Evolutionary conservation across 2,888 invertebrate species (phyloP).

Genomic region (Acronicta leporina): DNA sequence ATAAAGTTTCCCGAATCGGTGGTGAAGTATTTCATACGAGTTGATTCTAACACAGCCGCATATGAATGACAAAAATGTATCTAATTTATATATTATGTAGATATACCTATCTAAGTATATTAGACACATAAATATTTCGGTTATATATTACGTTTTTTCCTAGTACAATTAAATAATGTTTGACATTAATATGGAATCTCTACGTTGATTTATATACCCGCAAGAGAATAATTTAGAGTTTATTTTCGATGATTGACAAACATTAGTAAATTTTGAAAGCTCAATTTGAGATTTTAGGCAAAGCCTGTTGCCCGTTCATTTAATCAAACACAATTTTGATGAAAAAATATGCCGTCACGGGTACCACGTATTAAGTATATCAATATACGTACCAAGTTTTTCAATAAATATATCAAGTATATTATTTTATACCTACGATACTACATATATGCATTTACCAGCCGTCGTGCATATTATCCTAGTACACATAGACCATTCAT

Average conservation of each 20-base stretch:
- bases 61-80: constrained; percentile 53
- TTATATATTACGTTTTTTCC: constrained; percentile 33
- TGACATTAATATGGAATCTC: constrained; percentile 44
- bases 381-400: constrained; percentile 1
- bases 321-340: not conserved
- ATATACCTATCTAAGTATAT: constrained; percentile 34
- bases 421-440: constrained; percentile 19
- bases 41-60: constrained; percentile 81
- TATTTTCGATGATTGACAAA: too few species aligned
- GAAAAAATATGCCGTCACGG: constrained; percentile 18
- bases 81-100: constrained; percentile 25
- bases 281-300: too few species aligned
- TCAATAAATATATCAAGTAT: too few species aligned
- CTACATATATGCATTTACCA: constrained; percentile 66
- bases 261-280: too few species aligned
- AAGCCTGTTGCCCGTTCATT: too few species aligned
- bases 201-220: constrained; percentile 1
- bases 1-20: constrained; percentile 48
- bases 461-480: constrained; percentile 68
- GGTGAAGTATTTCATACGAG: constrained; percentile 58
- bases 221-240: too few species aligned
- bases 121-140: constrained; percentile 58
- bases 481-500: constrained; percentile 66
- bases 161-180: constrained; percentile 40
- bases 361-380: constrained; percentile 7